Base-by-base conservation (phyloP, 2,888 invertebrate species). In the Anticlea derivata region DNA sequence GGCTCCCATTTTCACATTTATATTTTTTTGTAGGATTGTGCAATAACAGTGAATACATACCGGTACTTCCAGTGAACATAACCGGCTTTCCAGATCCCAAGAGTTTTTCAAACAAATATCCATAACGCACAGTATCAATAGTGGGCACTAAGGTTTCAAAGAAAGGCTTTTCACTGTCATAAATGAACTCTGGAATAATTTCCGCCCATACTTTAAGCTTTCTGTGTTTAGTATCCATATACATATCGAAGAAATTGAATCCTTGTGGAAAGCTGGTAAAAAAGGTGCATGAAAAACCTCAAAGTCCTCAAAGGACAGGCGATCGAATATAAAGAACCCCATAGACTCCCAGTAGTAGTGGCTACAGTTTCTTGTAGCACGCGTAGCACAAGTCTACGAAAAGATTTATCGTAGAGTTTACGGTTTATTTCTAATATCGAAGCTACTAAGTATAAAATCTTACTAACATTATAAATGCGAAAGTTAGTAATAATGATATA, bases 101-200 rank as follows among this genome's bases (percentile, higher is more conserved):
- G 7, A 98, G 86, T 66, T 95, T 93, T 66, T 96, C 94, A 86
- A 96, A 93, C 30, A 97, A 80, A 73, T 94, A 96, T 47, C 97
- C 96, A 73, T 95, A 97, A 64, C 97, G 92, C 0, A 97, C 95
- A 0, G 97, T 98, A 71, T 98, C 97, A n/a, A 94, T 93, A 0
- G 98, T 98, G 0, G 97, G 98, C 5, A 98, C 97, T 5, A 97
- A 89, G 73, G 96, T 96, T 71, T 98, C 97, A 71, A 97, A 97
- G 83, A 97, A 98, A 0, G 97, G 95, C 17, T 92, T 84, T 0
- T 92, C 86, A 7, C 91, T 83, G 71, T 95, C 92, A 69, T 96
- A 98, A 1, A 83, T 60, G 72, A 97, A 98, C 0, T 84, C 68
- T 0, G 97, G 95, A 60, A 96, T 94, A 24, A 96, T 93, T 46